These are phyloP conservation scores for Kradibia gibbosae DNA, from an alignment of 1,140 invertebrate genomes.

Conservation along the genomic window DNA sequence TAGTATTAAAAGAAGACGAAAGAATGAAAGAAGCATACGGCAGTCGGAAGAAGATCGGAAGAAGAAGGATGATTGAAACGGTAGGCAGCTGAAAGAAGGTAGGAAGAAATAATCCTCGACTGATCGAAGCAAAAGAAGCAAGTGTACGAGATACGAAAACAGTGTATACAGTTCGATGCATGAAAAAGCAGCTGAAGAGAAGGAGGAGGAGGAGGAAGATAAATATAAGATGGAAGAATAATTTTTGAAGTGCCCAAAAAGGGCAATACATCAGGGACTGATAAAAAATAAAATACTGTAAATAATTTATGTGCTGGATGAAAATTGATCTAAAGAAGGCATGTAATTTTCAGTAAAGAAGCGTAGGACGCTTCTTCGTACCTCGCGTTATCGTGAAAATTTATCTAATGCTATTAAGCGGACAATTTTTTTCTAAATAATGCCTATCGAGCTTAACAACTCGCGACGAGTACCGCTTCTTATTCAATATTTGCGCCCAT, in stretches of 20 bases:
- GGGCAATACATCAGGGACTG: not conserved
- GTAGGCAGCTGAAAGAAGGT: not conserved
- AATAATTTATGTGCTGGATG: not conserved
- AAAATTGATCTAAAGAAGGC: constrained; percentile 4
- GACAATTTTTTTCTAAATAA: not conserved
- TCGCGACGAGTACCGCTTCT: too few species aligned
- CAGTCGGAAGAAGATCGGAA: not conserved
- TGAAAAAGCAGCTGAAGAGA: too few species aligned
- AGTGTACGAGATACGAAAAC: not conserved
- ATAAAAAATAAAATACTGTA: constrained; percentile 1
- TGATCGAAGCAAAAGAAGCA: not conserved
- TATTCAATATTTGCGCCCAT: too few species aligned
- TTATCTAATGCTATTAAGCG: not conserved
- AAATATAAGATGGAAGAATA: not conserved
- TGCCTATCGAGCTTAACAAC: too few species aligned
- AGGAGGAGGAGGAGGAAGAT: not conserved
- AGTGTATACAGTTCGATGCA: not conserved
- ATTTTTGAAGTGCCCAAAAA: not conserved
- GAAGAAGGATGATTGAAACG: not conserved
- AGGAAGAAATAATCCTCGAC: not conserved
- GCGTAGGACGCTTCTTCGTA: not conserved
- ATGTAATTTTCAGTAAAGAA: not conserved
- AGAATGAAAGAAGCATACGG: not conserved
- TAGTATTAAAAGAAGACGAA: not conserved
- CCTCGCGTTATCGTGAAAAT: not conserved